These are phyloP conservation scores for Gryllus longicercus DNA, from an alignment of 2,888 invertebrate species.

Conservation along the genomic window DNA sequence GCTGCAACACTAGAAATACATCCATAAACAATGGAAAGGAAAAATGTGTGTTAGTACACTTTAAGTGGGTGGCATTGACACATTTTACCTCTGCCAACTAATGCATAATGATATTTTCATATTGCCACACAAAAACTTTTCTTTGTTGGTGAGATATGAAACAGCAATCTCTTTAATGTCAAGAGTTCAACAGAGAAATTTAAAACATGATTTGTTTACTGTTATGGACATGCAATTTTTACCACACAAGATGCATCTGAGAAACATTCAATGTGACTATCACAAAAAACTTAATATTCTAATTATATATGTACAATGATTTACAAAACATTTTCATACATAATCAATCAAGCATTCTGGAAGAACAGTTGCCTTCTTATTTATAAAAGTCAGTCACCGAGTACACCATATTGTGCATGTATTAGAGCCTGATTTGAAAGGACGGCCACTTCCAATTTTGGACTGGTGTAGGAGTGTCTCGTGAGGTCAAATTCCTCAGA, in stretches of 20 bases:
- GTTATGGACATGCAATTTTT: neutral
- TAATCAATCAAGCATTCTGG: neutral
- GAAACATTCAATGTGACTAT: conserved; percentile 4
- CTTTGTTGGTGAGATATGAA: too few species aligned
- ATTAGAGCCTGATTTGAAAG: neutral
- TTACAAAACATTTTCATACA: neutral
- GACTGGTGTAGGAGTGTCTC: neutral
- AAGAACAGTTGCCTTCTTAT: neutral
- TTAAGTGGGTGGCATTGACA: too few species aligned
- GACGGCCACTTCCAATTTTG: neutral
- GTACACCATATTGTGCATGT: neutral
- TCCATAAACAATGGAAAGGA: too few species aligned
- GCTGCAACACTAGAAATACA: too few species aligned
- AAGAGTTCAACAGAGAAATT: too few species aligned
- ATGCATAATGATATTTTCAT: too few species aligned
- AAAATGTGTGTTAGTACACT: too few species aligned
- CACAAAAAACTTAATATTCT: neutral
- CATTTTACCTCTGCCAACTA: too few species aligned
- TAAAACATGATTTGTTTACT: neutral
- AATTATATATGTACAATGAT: neutral
- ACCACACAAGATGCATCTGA: neutral
- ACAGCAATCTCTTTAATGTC: too few species aligned
- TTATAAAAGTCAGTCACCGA: conserved; percentile 17
- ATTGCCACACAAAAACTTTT: too few species aligned
- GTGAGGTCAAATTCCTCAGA: too few species aligned